Evolutionary conservation across 2,888 invertebrate species (phyloP).

Genomic region (Eremobia ochroleuca): DNA sequence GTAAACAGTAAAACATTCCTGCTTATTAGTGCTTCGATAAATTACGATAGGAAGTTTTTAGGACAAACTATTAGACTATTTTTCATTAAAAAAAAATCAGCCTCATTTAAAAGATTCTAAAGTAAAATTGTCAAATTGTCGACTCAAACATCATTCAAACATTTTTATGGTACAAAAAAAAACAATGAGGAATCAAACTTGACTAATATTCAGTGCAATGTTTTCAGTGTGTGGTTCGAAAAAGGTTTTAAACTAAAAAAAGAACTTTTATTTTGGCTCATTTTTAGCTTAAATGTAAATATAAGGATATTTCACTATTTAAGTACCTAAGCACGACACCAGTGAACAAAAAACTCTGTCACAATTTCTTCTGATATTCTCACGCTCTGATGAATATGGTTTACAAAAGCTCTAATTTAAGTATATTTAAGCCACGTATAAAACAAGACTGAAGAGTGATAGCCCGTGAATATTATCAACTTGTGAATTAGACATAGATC

Average conservation of each 20-base stretch:
- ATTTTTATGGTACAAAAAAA: slow-evolving; percentile 32
- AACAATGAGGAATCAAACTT: slow-evolving; percentile 9
- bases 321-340: slow-evolving; percentile 11
- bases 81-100: background rate
- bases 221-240: slow-evolving; percentile 27
- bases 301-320: slow-evolving; percentile 37
- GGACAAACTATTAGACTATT: background rate
- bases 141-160: background rate
- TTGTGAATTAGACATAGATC: slow-evolving; percentile 66
- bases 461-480: slow-evolving; percentile 73
- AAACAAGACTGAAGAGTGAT: slow-evolving; percentile 84
- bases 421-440: slow-evolving; percentile 70
- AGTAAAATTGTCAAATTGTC: background rate
- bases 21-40: slow-evolving; percentile 48
- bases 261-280: slow-evolving; percentile 2
- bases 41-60: slow-evolving; percentile 33
- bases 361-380: slow-evolving; percentile 11
- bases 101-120: background rate
- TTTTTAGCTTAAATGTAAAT: slow-evolving; percentile 49
- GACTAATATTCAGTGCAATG: slow-evolving; percentile 20
- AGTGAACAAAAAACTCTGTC: slow-evolving; percentile 15
- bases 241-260: background rate
- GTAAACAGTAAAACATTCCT: slow-evolving; percentile 57
- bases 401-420: slow-evolving; percentile 56
- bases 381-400: slow-evolving; percentile 31